Base-by-base conservation (phyloP, 2,888 invertebrate species). In the Xanthorhoe spadicearia region DNA sequence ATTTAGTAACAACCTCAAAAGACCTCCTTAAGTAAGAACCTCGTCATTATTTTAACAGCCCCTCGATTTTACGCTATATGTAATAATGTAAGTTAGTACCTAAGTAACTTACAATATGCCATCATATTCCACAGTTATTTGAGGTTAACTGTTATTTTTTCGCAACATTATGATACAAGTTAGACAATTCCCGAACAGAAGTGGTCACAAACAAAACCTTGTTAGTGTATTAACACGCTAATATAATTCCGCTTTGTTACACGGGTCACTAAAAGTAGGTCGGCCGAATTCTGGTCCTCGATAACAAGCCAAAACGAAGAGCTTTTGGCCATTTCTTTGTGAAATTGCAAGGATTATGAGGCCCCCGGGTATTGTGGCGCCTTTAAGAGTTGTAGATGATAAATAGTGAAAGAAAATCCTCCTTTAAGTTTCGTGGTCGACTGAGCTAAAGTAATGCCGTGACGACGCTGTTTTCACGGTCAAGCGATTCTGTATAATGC, bases 281-380 rank as follows among this genome's bases (percentile, higher is more conserved):
- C 48, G 48, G 13, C 6, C 43, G 43, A 43, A 17, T 38, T 38
- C 17, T 38, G 54, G 38, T 55, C 43, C 43, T 38, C 55, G 38
- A 59, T 59, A 59, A 59, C 38, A 59, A 50, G 59, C 38, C 35
- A 43, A 43, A 43, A 23, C 19, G 51, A 52, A 50, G 51, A 43
- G 59, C 59, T 59, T 59, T 59, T 52, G 38, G 43, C 35, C 43
- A 23, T 59, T 52, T 51, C 59, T 59, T 59, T 52, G 51, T 52
- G 43, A 52, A 59, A 52, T 52, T 49, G 59, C 19, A 59, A 43
- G 59, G 51, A 59, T 43, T 59, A 59, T 51, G 23, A 59, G 38
- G 38, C 51, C 23, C 15, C 51, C 10, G 43, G 43, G 50, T 23
- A 51, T 51, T 59, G 50, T 51, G 58, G 50, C 38, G 55, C 43